A percentile compares a stretch with the other conserved stretches of the same genome.
Conservation (phyloP, 1,140 invertebrate species). For the Brachionus koreanus region DNA sequence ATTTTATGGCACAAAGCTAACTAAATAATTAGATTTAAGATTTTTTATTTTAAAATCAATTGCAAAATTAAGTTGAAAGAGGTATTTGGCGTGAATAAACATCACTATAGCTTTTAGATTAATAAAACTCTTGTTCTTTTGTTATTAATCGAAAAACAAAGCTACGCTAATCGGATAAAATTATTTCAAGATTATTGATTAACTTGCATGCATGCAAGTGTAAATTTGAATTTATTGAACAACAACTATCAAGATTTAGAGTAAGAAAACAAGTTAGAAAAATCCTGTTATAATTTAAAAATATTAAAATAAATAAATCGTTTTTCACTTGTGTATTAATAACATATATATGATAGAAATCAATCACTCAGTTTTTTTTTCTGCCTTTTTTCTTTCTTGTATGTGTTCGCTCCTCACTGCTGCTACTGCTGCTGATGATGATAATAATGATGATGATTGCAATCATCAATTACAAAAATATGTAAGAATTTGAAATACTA, state of each 20-base stretch:
- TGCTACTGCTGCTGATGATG: neutral
- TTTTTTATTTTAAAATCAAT: neutral
- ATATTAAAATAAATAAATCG: constrained; percentile 41
- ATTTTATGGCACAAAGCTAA: too few species aligned
- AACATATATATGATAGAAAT: constrained; percentile 36
- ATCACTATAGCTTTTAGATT: neutral
- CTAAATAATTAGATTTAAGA: too few species aligned
- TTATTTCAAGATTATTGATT: constrained; percentile 44
- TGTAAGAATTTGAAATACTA: constrained; percentile 31
- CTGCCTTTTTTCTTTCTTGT: constrained; percentile 1
- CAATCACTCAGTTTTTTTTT: constrained; percentile 19
- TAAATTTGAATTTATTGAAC: constrained; percentile 41
- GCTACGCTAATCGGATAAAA: constrained; percentile 1
- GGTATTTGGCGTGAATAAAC: neutral
- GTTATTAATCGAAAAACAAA: constrained; percentile 12
- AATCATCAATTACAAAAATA: constrained; percentile 44
- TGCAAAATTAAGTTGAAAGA: neutral
- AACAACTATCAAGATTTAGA: neutral
- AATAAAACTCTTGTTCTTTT: neutral
- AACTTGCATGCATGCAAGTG: constrained; percentile 41
- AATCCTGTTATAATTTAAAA: constrained; percentile 36
- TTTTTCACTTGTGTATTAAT: constrained; percentile 44
- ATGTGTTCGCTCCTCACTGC: neutral
- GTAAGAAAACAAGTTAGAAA: neutral
- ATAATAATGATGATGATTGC: constrained; percentile 23